phyloP scores from a whole-genome alignment of 2,113 vertebrate genomes.

The Oryzias woworae region DNA sequence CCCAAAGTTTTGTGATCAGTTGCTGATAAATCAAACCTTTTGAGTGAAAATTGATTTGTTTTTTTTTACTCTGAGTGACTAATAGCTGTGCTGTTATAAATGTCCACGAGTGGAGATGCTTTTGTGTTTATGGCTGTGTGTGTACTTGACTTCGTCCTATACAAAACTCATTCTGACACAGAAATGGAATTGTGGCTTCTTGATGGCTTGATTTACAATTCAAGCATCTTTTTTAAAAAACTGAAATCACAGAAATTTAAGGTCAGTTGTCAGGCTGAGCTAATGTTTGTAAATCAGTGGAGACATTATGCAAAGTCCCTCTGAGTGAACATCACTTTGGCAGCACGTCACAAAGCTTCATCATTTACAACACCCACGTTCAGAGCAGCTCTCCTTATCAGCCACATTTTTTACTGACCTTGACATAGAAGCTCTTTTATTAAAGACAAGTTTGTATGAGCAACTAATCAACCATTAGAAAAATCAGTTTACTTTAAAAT shows the following conservation, averaged over 20 bases:
- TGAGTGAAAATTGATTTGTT: too few relatives aligned
- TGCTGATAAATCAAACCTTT: too few relatives aligned
- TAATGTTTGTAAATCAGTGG: not conserved
- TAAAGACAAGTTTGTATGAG: too few relatives aligned
- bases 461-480: too few relatives aligned
- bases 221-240: not conserved
- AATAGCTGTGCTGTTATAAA: too few relatives aligned
- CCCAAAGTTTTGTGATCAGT: too few relatives aligned
- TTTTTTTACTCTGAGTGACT: too few relatives aligned
- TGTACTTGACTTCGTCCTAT: not conserved
- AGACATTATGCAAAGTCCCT: not conserved
- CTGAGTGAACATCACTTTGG: conserved; percentile 2
- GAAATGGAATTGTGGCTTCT: not conserved
- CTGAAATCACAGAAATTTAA: not conserved
- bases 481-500: too few relatives aligned
- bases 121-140: too few relatives aligned
- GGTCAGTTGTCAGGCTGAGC: not conserved
- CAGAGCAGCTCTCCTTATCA: not conserved
- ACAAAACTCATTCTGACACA: not conserved
- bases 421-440: not conserved
- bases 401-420: not conserved
- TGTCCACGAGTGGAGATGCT: too few relatives aligned
- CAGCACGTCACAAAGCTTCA: not conserved
- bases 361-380: not conserved
- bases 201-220: not conserved